phyloP scores from a whole-genome alignment of 1,140 invertebrate genomes.

The Lutraria rhynchaena region DNA sequence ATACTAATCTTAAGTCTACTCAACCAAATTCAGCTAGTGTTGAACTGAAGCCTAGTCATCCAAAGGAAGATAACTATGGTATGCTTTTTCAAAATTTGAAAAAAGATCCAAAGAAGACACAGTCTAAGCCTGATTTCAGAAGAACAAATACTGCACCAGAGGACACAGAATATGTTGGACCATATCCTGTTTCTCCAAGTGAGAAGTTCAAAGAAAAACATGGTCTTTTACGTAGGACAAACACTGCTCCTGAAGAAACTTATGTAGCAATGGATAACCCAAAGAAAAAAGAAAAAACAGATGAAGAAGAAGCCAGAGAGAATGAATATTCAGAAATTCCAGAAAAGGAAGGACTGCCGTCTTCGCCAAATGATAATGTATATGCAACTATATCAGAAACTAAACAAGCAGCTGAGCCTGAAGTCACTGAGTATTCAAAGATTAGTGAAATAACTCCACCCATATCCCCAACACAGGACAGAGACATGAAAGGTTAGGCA shows the following conservation, averaged over 20 bases:
- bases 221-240: background rate
- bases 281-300: background rate
- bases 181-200: slow-evolving; percentile 10
- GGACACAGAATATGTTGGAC: slow-evolving; percentile 15
- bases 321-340: slow-evolving; percentile 46
- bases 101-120: slow-evolving; percentile 7
- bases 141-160: slow-evolving; percentile 24
- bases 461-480: background rate
- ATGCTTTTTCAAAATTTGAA: slow-evolving; percentile 58
- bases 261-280: slow-evolving; percentile 17
- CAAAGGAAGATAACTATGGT: slow-evolving; percentile 55
- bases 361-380: slow-evolving; percentile 26
- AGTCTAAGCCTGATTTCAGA: background rate
- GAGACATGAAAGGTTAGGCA: background rate
- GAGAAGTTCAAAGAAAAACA: slow-evolving; percentile 36
- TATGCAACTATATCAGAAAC: slow-evolving; percentile 46
- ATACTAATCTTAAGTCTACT: background rate
- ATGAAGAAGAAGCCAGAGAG: slow-evolving; percentile 7
- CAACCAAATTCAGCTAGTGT: slow-evolving; percentile 1
- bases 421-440: slow-evolving; percentile 12
- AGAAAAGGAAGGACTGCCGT: slow-evolving; percentile 5
- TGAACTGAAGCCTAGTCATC: background rate
- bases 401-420: background rate
- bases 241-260: slow-evolving; percentile 45
- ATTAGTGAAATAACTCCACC: slow-evolving; percentile 11